phyloP scores from a whole-genome alignment of 2,113 vertebrate species.

The Puffinus mauretanicus region DNA sequence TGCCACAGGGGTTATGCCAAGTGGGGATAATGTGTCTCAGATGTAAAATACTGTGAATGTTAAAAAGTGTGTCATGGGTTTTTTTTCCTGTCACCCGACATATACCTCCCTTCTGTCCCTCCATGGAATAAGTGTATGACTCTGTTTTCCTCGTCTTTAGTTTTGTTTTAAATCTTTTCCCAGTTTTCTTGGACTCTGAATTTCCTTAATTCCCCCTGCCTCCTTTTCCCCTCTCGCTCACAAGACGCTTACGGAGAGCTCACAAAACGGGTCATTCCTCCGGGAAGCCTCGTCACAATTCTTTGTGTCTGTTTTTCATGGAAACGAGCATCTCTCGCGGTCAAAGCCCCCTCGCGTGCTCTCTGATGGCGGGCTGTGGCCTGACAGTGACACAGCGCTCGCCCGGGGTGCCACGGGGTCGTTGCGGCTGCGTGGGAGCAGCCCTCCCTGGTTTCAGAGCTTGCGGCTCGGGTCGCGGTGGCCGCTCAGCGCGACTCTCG shows the following conservation, averaged over 20 bases:
- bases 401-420: fast-evolving
- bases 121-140: neutral
- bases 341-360: fast-evolving
- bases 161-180: neutral
- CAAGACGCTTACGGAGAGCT: neutral
- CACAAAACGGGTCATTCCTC: neutral
- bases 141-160: neutral
- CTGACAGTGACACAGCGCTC: too few species aligned
- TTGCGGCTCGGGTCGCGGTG: neutral
- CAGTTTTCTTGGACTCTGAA: neutral
- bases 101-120: neutral
- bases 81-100: neutral
- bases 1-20: neutral
- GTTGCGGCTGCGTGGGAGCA: fast-evolving
- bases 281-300: neutral
- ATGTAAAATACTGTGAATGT: too few species aligned
- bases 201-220: neutral
- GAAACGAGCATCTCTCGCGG: fast-evolving
- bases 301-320: neutral
- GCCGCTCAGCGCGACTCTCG: fast-evolving
- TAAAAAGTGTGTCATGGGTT: neutral
- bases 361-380: too few species aligned
- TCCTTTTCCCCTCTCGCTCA: neutral
- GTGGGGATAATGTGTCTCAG: neutral
- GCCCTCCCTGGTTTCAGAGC: neutral